These are phyloP conservation scores for Zaprionus taronus DNA, from an alignment of 1,140 invertebrate genomes.

Conservation along the genomic window DNA sequence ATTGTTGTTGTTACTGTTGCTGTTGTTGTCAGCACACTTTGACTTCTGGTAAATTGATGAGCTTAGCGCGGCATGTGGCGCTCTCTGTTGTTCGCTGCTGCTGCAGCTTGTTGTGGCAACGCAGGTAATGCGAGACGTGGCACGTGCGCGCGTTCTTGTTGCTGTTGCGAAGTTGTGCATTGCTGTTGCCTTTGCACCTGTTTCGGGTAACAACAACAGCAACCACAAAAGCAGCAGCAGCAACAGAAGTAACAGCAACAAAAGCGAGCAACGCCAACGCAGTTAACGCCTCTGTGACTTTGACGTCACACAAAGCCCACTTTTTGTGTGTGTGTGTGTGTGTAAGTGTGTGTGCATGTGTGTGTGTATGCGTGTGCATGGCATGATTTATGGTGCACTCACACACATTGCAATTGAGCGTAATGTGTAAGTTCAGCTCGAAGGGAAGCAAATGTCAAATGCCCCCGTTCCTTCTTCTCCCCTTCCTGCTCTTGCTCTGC, in stretches of 20 bases:
- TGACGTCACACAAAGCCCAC: slow-evolving; percentile 53
- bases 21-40: slow-evolving; percentile 8
- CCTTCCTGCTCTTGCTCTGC: neutral
- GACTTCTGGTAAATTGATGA: slow-evolving; percentile 29
- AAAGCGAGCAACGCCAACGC: slow-evolving; percentile 43
- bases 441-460: slow-evolving; percentile 10
- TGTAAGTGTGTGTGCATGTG: slow-evolving; percentile 2
- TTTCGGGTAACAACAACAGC: slow-evolving; percentile 7
- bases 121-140: slow-evolving; percentile 23
- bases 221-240: slow-evolving; percentile 14
- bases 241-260: slow-evolving; percentile 9
- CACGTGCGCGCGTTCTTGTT: slow-evolving; percentile 22
- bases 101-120: neutral
- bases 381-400: slow-evolving; percentile 63
- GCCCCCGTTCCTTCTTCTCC: too few species aligned
- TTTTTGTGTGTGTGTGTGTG: slow-evolving; percentile 11
- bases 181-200: slow-evolving; percentile 32
- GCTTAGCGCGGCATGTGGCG: slow-evolving; percentile 4
- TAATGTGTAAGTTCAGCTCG: slow-evolving; percentile 21
- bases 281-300: slow-evolving; percentile 55
- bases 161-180: slow-evolving; percentile 16
- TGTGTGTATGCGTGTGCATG: slow-evolving; percentile 8
- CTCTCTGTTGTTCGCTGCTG: neutral
- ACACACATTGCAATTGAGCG: slow-evolving; percentile 46
- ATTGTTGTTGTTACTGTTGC: neutral